Evolutionary conservation across 1,140 invertebrate species (phyloP).

Genomic region (Dendroctonus valens): DNA sequence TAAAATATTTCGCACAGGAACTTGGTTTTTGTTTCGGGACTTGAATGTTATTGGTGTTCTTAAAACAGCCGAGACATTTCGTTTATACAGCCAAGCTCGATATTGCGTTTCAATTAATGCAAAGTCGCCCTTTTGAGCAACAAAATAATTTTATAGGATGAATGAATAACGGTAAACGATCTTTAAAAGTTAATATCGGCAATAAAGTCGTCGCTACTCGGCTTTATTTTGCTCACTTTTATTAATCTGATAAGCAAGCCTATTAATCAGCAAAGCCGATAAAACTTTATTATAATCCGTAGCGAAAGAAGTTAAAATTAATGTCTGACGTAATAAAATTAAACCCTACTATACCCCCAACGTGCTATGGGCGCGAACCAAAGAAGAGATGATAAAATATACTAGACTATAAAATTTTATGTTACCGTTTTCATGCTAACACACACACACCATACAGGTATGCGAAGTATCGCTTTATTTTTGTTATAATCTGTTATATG

Average conservation of each 20-base stretch:
- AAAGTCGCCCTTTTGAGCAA: too few species aligned
- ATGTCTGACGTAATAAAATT: conserved; percentile 25
- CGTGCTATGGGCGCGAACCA: conserved; percentile 3
- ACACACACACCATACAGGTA: conserved; percentile 24
- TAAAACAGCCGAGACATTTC: too few species aligned
- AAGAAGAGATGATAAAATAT: conserved; percentile 27
- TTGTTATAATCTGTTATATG: conserved; percentile 27
- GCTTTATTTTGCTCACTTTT: conserved; percentile 14
- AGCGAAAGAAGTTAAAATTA: conserved; percentile 25
- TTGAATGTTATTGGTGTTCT: too few species aligned
- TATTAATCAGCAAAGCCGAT: conserved; percentile 22
- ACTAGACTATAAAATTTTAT: conserved; percentile 26
- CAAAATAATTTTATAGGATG: too few species aligned
- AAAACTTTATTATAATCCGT: conserved; percentile 21
- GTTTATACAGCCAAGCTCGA: too few species aligned
- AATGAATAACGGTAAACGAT: too few species aligned
- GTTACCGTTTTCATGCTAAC: conserved; percentile 17
- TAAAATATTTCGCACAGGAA: too few species aligned
- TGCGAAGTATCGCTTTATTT: conserved; percentile 25
- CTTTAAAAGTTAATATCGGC: conserved; percentile 4
- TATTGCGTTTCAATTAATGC: too few species aligned
- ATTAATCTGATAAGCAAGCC: conserved; percentile 17
- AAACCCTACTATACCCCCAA: conserved; percentile 1
- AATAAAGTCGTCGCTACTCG: background rate
- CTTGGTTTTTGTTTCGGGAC: too few species aligned